Evolutionary conservation across 1,140 invertebrate genomes (phyloP).

Genomic region (Paracyclopina nana): DNA sequence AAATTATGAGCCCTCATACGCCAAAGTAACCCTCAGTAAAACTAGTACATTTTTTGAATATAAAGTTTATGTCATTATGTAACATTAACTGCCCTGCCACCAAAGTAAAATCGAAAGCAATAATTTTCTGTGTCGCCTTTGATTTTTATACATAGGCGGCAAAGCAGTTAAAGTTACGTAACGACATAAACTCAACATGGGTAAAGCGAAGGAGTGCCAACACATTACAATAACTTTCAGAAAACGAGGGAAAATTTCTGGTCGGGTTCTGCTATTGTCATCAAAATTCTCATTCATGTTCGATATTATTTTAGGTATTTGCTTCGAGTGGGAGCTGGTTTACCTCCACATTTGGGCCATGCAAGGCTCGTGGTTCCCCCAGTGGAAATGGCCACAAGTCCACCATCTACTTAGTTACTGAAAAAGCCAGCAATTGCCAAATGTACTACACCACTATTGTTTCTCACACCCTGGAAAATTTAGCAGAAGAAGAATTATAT

Average conservation of each 20-base stretch:
- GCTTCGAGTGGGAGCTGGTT: neutral
- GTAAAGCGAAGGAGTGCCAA: neutral
- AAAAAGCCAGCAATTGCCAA: too few species aligned
- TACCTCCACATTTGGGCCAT: constrained; percentile 10
- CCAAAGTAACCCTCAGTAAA: neutral
- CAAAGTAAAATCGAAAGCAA: neutral
- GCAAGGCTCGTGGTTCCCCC: neutral
- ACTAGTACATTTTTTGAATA: neutral
- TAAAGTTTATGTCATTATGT: neutral
- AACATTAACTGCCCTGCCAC: too few species aligned
- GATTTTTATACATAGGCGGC: too few species aligned
- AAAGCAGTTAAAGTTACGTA: too few species aligned
- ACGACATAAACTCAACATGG: too few species aligned
- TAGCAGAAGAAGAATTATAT: too few species aligned
- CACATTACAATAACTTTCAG: neutral
- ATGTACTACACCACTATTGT: too few species aligned
- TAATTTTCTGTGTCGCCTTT: neutral
- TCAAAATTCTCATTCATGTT: neutral
- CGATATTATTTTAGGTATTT: constrained; percentile 5
- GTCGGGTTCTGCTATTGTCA: neutral
- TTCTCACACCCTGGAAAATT: too few species aligned
- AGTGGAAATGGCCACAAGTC: neutral
- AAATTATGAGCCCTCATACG: too few species aligned
- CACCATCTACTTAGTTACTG: neutral
- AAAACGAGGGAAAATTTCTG: too few species aligned